Conservation (phyloP, 2,888 invertebrate genomes). For the Lasioglossum zephyrum region DNA sequence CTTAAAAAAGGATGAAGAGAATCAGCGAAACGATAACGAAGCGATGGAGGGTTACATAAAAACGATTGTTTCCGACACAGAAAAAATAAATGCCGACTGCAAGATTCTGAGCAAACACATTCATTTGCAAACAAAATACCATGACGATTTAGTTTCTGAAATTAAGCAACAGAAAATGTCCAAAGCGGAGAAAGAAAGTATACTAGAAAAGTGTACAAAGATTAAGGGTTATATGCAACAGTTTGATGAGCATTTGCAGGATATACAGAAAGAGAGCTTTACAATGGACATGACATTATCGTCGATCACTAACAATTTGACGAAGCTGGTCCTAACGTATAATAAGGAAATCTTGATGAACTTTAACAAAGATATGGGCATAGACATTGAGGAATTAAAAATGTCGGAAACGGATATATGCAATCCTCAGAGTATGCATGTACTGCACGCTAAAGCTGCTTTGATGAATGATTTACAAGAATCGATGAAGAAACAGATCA, state of each 20-base stretch:
- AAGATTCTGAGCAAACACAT: slow-evolving; percentile 63
- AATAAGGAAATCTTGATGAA: slow-evolving; percentile 78
- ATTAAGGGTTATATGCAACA: slow-evolving; percentile 72
- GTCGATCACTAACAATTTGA: slow-evolving; percentile 72
- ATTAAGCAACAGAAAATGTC: slow-evolving; percentile 78
- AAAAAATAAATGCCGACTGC: slow-evolving; percentile 65
- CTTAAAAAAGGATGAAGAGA: slow-evolving; percentile 62
- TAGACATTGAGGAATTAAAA: slow-evolving; percentile 72
- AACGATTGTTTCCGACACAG: slow-evolving; percentile 60
- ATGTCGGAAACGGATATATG: slow-evolving; percentile 76
- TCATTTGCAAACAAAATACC: slow-evolving; percentile 50
- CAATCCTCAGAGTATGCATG: slow-evolving; percentile 65
- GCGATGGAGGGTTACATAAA: slow-evolving; percentile 65
- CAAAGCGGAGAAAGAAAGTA: slow-evolving; percentile 71
- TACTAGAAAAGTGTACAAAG: slow-evolving; percentile 72
- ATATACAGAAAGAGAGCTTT: slow-evolving; percentile 78
- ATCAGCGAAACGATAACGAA: slow-evolving; percentile 58
- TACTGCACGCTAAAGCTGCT: slow-evolving; percentile 59
- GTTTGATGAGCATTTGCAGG: slow-evolving; percentile 75
- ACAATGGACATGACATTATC: slow-evolving; percentile 76
- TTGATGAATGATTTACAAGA: slow-evolving; percentile 63
- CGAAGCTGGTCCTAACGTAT: slow-evolving; percentile 75
- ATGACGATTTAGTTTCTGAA: slow-evolving; percentile 65
- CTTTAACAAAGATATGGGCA: slow-evolving; percentile 56
- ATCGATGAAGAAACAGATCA: slow-evolving; percentile 53